These are phyloP conservation scores for Casuarius casuarius DNA, from an alignment of 2,113 vertebrate species.

Conservation along the genomic window DNA sequence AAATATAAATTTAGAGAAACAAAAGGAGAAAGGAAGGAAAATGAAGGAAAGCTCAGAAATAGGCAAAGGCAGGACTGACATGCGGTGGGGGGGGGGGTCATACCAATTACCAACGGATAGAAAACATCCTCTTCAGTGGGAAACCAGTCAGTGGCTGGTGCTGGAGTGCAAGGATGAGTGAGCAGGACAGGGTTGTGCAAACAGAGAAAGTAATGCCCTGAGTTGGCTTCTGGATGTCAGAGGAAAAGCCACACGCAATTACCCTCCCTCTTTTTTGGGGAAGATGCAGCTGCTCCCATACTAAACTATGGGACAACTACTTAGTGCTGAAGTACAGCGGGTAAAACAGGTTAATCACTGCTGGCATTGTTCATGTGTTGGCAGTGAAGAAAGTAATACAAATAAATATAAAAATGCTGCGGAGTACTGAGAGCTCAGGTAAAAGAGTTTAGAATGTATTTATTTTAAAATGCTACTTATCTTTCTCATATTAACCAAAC, in stretches of 20 bases:
- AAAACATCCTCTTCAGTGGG: neutral
- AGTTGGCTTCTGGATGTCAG: neutral
- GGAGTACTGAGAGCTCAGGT: neutral
- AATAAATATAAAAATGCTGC: neutral
- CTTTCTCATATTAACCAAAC: neutral
- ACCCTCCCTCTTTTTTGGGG: neutral
- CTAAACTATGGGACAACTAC: neutral
- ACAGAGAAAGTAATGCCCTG: too few species aligned
- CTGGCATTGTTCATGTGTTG: accelerated
- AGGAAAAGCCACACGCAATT: neutral
- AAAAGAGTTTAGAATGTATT: neutral
- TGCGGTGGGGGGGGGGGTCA: accelerated
- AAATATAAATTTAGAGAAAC: neutral
- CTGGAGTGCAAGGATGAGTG: neutral
- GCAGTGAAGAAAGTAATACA: neutral
- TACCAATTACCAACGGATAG: too few species aligned
- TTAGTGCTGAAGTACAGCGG: neutral
- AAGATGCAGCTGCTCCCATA: neutral
- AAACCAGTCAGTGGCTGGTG: neutral
- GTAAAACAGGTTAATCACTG: too few species aligned
- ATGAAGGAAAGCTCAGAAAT: neutral
- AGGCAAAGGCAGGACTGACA: neutral
- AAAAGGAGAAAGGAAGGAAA: neutral
- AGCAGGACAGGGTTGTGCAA: neutral
- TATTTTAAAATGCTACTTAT: neutral